Evolutionary conservation across 2,797 vertebrate species (phyloP).

Genomic region (Ctenopoma multispine): DNA sequence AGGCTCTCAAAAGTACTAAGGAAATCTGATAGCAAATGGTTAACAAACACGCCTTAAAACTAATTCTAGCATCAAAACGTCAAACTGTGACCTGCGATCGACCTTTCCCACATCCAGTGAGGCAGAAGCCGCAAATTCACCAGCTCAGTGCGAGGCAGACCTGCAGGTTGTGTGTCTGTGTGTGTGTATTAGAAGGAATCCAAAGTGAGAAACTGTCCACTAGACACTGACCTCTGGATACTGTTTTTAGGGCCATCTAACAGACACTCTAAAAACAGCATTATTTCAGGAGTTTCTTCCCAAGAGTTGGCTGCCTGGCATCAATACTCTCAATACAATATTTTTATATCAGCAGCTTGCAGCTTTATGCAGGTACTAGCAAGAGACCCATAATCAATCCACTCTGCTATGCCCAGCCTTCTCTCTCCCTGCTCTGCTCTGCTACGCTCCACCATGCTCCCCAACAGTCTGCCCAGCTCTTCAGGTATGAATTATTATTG

Average conservation of each 20-base stretch:
- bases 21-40: conserved; percentile 6
- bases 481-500: too few relatives aligned
- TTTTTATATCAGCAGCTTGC: too few relatives aligned
- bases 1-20: conserved; percentile 6
- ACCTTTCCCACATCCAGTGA: conserved; percentile 76
- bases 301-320: too few relatives aligned
- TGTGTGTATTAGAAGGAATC: conserved; percentile 46
- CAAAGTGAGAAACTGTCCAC: conserved; percentile 55
- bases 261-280: too few relatives aligned
- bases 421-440: too few relatives aligned
- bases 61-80: conserved; percentile 41
- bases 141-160: conserved; percentile 69
- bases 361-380: too few relatives aligned
- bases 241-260: conserved; percentile 55
- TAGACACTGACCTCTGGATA: conserved; percentile 68
- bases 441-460: too few relatives aligned
- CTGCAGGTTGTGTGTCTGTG: conserved; percentile 28
- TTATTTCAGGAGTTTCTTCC: too few relatives aligned
- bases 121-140: conserved; percentile 71
- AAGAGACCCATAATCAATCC: too few relatives aligned
- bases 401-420: too few relatives aligned
- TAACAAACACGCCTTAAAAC: conserved; percentile 44
- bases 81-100: conserved; percentile 67
- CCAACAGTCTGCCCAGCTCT: too few relatives aligned
- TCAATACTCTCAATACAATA: too few relatives aligned